A percentile compares a stretch with the other conserved stretches of the same genome.
phyloP scores from a whole-genome alignment of 2,113 vertebrate genomes.

The Urocolius indicus region DNA sequence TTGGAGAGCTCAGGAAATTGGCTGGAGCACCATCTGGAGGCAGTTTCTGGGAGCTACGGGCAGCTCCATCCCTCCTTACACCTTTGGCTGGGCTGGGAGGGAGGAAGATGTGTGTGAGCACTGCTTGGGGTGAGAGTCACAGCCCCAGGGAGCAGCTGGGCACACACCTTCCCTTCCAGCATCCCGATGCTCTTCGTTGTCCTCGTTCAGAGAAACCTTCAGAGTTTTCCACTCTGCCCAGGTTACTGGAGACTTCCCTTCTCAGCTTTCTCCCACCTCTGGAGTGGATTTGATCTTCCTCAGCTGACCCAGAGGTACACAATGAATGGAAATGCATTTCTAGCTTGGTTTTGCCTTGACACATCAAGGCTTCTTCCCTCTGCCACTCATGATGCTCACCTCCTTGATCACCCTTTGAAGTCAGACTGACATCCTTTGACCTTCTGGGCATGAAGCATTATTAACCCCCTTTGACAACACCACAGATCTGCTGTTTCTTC shows the following conservation, averaged over 20 bases:
- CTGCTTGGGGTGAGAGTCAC: accelerated
- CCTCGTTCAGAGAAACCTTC: not conserved
- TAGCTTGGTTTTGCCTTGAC: not conserved
- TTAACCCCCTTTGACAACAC: not conserved
- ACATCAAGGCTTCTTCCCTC: not conserved
- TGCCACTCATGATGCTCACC: not conserved
- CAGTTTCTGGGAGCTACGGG: not conserved
- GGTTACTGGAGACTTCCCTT: not conserved
- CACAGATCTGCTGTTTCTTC: not conserved
- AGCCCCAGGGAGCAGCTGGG: accelerated
- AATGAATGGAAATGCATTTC: no score
- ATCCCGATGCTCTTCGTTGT: no score
- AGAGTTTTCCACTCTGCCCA: not conserved
- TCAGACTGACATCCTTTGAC: not conserved
- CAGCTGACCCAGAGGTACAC: accelerated
- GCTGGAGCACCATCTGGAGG: constrained; percentile 57
- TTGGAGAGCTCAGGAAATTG: not conserved
- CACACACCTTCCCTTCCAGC: no score
- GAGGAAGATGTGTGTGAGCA: accelerated
- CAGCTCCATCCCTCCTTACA: accelerated
- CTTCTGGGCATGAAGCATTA: not conserved
- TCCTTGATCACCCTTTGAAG: not conserved
- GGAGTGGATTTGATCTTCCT: not conserved
- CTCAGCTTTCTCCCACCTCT: not conserved
- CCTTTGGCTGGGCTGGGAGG: accelerated